These are phyloP conservation scores for Nasua narica DNA, from an alignment of 2,797 vertebrate species.

Conservation along the genomic window DNA sequence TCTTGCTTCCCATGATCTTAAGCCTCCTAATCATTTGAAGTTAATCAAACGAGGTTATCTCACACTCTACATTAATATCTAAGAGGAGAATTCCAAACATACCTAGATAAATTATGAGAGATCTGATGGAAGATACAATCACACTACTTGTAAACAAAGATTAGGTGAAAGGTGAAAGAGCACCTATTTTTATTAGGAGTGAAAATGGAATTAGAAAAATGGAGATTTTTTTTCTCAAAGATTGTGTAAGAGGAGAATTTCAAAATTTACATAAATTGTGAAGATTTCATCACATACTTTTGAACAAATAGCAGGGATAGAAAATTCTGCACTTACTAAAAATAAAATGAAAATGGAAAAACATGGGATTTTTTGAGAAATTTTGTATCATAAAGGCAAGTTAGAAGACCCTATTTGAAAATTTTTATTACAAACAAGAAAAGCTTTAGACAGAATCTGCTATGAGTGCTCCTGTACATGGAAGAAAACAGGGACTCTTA, in stretches of 20 bases:
- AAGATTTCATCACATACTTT: neutral
- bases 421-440: neutral
- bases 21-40: neutral
- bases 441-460: neutral
- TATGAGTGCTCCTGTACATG: neutral
- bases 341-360: neutral
- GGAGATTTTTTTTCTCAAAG: neutral
- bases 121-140: neutral
- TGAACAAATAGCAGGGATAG: neutral
- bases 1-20: neutral
- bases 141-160: neutral
- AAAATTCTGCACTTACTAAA: neutral
- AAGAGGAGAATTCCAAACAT: neutral
- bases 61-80: neutral
- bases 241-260: neutral
- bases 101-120: neutral
- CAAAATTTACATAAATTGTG: neutral
- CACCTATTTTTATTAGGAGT: neutral
- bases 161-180: neutral
- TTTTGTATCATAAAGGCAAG: neutral
- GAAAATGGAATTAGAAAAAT: neutral
- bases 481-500: neutral
- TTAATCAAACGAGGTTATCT: neutral
- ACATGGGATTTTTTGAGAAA: neutral
- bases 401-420: neutral